These are phyloP conservation scores for Pseudochirops corinnae DNA, from an alignment of 2,797 vertebrate species.

Conservation along the genomic window DNA sequence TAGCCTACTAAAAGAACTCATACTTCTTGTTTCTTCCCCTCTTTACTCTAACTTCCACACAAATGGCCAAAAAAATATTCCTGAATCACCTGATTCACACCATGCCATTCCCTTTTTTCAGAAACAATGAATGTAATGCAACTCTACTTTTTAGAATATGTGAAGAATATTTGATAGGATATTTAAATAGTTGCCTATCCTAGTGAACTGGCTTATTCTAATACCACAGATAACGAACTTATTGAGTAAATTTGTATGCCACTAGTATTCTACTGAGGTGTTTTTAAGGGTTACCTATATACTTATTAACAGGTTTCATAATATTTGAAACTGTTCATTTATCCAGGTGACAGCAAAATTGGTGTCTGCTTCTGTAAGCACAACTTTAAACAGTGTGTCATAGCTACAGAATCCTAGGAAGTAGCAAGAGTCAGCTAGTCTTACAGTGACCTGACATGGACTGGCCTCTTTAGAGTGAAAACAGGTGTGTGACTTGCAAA, in stretches of 20 bases:
- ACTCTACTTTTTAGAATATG: not conserved
- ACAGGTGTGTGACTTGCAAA: not conserved
- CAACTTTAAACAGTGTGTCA: not conserved
- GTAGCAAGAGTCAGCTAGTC: not conserved
- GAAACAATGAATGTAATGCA: not conserved
- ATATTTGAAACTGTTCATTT: not conserved
- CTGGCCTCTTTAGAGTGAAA: not conserved
- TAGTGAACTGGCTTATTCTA: not conserved
- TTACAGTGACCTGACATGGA: not conserved
- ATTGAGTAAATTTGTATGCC: not conserved
- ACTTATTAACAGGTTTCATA: not conserved
- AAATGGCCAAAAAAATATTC: not conserved
- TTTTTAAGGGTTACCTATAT: not conserved
- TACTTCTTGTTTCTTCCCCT: not conserved
- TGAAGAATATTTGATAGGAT: not conserved
- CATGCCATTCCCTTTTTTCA: not conserved
- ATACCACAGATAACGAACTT: not conserved
- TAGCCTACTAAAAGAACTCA: not conserved
- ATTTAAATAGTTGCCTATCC: not conserved
- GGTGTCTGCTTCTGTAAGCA: not conserved
- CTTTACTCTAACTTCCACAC: not conserved
- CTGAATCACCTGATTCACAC: not conserved
- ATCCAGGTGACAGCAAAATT: not conserved
- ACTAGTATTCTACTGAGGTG: not conserved
- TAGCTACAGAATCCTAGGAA: not conserved